Evolutionary conservation across 2,113 vertebrate species (phyloP).

Genomic region (Pedionomus torquatus): DNA sequence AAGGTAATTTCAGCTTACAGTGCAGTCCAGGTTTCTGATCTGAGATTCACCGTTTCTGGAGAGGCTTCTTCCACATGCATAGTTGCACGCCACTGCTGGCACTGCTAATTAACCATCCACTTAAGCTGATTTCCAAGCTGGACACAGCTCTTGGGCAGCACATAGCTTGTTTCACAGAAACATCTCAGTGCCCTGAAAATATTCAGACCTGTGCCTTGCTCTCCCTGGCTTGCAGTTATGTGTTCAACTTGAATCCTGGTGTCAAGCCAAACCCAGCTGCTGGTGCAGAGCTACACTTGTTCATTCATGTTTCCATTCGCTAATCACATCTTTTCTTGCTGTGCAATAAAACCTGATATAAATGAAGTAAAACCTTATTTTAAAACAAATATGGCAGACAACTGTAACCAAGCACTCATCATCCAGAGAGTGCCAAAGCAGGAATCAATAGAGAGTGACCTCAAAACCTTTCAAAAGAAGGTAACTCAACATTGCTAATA

Average conservation of each 20-base stretch:
- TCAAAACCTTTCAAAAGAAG: neutral
- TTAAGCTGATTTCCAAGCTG: neutral
- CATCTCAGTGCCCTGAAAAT: neutral
- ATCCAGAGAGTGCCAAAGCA: neutral
- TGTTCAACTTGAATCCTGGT: neutral
- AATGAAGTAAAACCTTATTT: neutral
- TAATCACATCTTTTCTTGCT: neutral
- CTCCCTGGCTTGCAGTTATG: neutral
- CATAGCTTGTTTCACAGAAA: neutral
- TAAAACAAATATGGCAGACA: neutral
- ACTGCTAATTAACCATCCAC: neutral
- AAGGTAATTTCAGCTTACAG: neutral
- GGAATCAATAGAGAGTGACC: neutral
- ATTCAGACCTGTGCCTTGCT: neutral
- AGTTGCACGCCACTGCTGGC: neutral
- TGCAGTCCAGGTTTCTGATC: neutral
- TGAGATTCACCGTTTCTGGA: neutral
- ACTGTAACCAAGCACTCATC: neutral
- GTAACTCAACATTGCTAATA: neutral
- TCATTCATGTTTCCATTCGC: neutral
- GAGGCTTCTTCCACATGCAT: accelerated
- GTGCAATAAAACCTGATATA: neutral
- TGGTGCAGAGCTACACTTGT: neutral
- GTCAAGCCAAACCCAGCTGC: neutral
- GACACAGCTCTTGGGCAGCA: neutral